These are phyloP conservation scores for Anaspis maculata DNA, from an alignment of 2,888 invertebrate species.

Conservation along the genomic window DNA sequence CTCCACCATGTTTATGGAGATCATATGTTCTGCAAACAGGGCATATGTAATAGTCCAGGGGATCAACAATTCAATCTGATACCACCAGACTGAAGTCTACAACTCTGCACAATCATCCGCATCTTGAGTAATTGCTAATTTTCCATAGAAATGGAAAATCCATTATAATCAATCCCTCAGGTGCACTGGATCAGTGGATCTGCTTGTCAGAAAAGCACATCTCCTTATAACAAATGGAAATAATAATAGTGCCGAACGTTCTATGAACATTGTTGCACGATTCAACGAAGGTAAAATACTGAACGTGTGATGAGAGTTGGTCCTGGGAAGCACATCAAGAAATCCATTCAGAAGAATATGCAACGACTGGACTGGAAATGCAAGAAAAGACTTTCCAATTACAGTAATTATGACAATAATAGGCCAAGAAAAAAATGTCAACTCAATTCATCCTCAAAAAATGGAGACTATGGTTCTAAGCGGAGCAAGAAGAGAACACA, in stretches of 20 bases:
- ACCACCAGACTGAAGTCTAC: background rate
- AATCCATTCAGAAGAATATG: slow-evolving; percentile 4
- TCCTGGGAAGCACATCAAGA: slow-evolving; percentile 8
- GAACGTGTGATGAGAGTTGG: slow-evolving; percentile 6
- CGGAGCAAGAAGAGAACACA: background rate
- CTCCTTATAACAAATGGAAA: slow-evolving; percentile 15
- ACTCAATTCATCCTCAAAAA: background rate
- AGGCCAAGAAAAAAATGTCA: background rate
- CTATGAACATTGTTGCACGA: slow-evolving; percentile 15
- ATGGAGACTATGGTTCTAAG: slow-evolving; percentile 7
- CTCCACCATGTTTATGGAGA: slow-evolving; percentile 6
- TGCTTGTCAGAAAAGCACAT: slow-evolving; percentile 11
- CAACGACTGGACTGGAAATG: slow-evolving; percentile 1
- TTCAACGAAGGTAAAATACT: slow-evolving; percentile 16
- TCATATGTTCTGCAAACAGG: background rate
- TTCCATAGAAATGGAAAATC: background rate
- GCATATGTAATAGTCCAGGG: background rate
- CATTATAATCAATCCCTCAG: slow-evolving; percentile 5
- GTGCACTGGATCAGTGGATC: slow-evolving; percentile 7
- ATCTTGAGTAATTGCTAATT: background rate
- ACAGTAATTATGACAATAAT: background rate
- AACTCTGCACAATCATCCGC: background rate
- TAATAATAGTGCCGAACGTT: slow-evolving; percentile 13
- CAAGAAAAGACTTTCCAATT: background rate
- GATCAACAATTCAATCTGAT: background rate